Conservation (phyloP, 92 coral and sea anemone genomes). For the Porites rus region DNA sequence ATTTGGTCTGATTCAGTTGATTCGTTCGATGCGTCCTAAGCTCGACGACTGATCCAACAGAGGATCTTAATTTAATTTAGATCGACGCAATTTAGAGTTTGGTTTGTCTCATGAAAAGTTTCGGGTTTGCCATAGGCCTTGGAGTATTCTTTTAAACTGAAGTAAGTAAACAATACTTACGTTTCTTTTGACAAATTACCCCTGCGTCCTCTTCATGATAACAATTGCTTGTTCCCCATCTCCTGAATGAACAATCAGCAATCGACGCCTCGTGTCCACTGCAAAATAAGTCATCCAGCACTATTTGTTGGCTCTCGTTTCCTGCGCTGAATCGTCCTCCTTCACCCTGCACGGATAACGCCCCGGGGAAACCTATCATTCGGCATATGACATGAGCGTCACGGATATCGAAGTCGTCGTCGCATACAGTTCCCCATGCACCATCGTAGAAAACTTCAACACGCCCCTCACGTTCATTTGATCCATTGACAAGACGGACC, state of each 20-base stretch:
- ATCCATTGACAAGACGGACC: constrained; percentile 56
- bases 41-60: too few species aligned
- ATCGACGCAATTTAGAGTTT: too few species aligned
- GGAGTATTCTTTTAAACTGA: neutral
- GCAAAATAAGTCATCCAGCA: constrained; percentile 60
- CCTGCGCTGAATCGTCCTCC: constrained; percentile 47
- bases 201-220: constrained; percentile 59
- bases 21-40: too few species aligned
- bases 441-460: constrained; percentile 54
- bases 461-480: constrained; percentile 47
- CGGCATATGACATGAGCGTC: constrained; percentile 65
- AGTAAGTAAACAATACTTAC: neutral
- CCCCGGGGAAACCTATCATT: constrained; percentile 67
- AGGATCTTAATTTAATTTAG: too few species aligned
- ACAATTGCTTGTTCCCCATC: constrained; percentile 67
- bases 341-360: constrained; percentile 21
- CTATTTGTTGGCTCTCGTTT: constrained; percentile 11
- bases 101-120: too few species aligned
- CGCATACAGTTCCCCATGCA: constrained; percentile 69
- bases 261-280: constrained; percentile 52
- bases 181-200: constrained; percentile 36
- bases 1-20: too few species aligned
- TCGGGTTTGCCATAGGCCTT: too few species aligned
- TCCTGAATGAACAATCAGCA: constrained; percentile 31
- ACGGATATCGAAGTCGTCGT: constrained; percentile 46